Conservation (phyloP, 2,113 vertebrate species). For the Onychorhynchus coronatus region DNA sequence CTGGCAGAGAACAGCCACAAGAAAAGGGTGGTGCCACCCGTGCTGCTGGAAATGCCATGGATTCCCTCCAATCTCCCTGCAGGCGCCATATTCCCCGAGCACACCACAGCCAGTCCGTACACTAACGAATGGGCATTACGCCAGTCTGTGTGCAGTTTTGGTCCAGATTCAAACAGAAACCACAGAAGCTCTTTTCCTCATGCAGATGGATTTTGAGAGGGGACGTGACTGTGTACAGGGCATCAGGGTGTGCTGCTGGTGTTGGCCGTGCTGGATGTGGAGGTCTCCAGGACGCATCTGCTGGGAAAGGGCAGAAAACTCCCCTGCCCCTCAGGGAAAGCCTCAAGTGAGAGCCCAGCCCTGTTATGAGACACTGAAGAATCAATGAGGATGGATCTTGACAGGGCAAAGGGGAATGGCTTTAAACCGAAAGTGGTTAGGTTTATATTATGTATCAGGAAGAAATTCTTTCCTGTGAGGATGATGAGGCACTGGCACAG, state of each 20-base stretch:
- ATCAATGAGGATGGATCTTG: rapidly evolving
- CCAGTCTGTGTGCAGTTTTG: neutral
- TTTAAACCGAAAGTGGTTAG: neutral
- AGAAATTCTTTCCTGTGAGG: neutral
- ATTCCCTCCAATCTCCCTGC: rapidly evolving
- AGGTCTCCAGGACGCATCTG: neutral
- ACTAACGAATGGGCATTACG: neutral
- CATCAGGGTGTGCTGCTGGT: neutral
- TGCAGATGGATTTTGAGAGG: neutral
- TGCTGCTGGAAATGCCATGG: neutral
- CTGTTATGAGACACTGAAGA: neutral
- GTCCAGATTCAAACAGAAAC: neutral
- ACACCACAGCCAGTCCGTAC: neutral
- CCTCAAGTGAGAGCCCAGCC: neutral
- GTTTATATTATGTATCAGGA: neutral
- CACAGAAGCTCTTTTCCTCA: neutral
- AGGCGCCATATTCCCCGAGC: rapidly evolving
- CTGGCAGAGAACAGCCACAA: neutral
- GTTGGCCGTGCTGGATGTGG: neutral
- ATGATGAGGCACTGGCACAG: neutral
- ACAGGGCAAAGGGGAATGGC: no score
- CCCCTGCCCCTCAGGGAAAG: neutral
- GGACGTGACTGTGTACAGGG: neutral
- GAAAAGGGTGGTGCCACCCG: neutral
- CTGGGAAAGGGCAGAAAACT: neutral